These are phyloP conservation scores for Silurus aristotelis DNA, from an alignment of 2,797 vertebrate species.

Conservation along the genomic window DNA sequence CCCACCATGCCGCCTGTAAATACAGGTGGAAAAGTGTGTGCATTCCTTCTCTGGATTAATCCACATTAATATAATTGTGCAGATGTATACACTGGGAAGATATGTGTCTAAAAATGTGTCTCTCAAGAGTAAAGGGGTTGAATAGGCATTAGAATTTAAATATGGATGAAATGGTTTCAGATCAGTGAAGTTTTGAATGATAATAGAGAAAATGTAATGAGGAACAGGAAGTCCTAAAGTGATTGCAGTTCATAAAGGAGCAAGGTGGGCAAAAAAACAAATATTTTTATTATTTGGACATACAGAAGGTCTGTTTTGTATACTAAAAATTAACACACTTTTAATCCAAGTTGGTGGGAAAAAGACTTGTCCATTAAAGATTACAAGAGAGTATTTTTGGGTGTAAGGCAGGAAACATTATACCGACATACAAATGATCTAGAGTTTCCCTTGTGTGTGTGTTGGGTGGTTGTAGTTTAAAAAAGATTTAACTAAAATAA, in stretches of 20 bases:
- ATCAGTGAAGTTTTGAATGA: not conserved
- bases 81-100: not conserved
- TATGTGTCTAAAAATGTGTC: not conserved
- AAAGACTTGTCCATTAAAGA: not conserved
- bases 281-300: not conserved
- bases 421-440: not conserved
- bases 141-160: not conserved
- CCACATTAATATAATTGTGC: no score
- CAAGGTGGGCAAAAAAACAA: not conserved
- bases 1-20: not conserved
- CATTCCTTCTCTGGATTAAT: not conserved
- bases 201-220: not conserved
- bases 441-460: not conserved
- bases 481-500: no score
- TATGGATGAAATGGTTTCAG: not conserved
- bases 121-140: not conserved
- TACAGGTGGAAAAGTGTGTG: constrained; percentile 15
- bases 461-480: not conserved
- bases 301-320: not conserved
- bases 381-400: not conserved
- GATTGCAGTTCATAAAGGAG: not conserved
- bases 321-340: not conserved
- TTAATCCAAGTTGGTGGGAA: no score
- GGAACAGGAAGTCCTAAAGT: not conserved
- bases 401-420: not conserved